Base-by-base conservation (phyloP, 2,797 vertebrate genomes). In the Xyrichtys novacula region DNA sequence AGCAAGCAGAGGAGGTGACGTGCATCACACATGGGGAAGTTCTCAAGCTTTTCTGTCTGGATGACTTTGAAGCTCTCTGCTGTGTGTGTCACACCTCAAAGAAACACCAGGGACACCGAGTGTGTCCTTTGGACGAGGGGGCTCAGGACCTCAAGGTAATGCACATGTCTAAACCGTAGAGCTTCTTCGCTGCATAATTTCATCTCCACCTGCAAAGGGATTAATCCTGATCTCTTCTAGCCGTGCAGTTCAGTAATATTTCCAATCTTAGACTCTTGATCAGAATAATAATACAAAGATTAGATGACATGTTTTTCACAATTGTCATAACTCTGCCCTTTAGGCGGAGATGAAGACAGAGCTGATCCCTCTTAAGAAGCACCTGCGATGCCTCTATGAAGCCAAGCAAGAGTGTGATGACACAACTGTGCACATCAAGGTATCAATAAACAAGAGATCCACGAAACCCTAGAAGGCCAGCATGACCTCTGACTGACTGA, bases 341-440 rank as follows among this genome's bases (percentile, higher is more conserved):
- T 34, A 95, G 94, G 86, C 71, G 22, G 91, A 89, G 68, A 62
- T 95, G 55, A 91, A 80, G 71, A 80, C 82, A 17, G 92, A 93
- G 23, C 60, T 95, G 54, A 43, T 70, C 34, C 94, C 93, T 9
- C 66, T 95, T 36, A 95, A 95, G 86, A 94, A 94, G 71, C 88
- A 72, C 63, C 85, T 95, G 72, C 85, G 90, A 3, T 53, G 74
- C 63, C 90, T 95, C 57, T 95, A 95, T 75, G 93, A 94, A 83
- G 89, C 90, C 84, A 95, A 95, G 62, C 93, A 95, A 82, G 91
- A 93, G 83, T 92, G 83, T 83, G 94, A 95, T 84, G 93, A 95
- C 91, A 89, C 90, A 84, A 93, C 91, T 12, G 91, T 93, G 59
- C 89, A 94, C 86, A 93, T 95, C 62, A 93, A 95, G 94, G 94